Evolutionary conservation across 2,113 vertebrate genomes (phyloP).

Genomic region (Piprites chloris): DNA sequence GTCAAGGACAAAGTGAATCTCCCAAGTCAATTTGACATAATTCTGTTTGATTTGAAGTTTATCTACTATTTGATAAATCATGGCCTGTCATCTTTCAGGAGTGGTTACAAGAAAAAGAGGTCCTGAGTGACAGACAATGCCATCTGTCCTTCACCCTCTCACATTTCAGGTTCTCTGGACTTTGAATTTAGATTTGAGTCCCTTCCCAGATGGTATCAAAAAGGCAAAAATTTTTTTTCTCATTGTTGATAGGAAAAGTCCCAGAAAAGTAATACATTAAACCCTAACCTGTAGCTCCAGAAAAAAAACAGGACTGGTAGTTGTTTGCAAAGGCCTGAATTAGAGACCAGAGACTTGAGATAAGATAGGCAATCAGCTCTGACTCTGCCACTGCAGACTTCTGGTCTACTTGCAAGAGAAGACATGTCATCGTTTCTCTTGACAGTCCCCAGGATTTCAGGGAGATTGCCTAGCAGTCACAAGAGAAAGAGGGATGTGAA

Average conservation of each 20-base stretch:
- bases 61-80: background rate
- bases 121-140: background rate
- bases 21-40: background rate
- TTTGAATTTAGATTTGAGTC: background rate
- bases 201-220: background rate
- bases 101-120: background rate
- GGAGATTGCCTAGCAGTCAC: conserved; percentile 25
- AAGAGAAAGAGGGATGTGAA: conserved; percentile 15
- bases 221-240: background rate
- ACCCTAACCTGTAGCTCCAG: conserved; percentile 25
- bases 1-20: background rate
- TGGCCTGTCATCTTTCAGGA: background rate
- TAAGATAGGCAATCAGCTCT: conserved; percentile 76
- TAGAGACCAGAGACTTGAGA: conserved; percentile 75
- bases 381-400: conserved; percentile 75
- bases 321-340: conserved; percentile 73
- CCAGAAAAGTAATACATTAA: conserved; percentile 41
- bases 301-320: conserved; percentile 40
- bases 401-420: conserved; percentile 76
- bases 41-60: conserved; percentile 1
- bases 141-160: background rate
- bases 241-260: background rate
- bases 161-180: background rate
- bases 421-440: conserved; percentile 75
- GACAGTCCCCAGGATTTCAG: conserved; percentile 76